Percentiles rank a stretch among this genome's conserved stretches.
Conservation (phyloP, 2,888 invertebrate genomes). For the Chirona hameri region DNA sequence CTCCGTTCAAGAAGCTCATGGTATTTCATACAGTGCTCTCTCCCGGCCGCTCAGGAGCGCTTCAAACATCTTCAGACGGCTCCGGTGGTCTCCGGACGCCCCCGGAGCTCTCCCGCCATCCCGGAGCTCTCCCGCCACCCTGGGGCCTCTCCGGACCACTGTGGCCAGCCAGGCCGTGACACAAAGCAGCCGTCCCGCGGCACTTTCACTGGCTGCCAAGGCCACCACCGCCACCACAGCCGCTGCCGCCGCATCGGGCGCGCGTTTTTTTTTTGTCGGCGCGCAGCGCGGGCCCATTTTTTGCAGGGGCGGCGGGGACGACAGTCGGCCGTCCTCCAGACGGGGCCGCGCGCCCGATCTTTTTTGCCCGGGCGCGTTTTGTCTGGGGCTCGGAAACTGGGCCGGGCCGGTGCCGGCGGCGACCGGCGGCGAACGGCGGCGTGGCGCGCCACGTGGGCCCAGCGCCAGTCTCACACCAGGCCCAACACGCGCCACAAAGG, state of each 20-base stretch:
- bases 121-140: no score
- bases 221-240: neutral
- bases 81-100: no score
- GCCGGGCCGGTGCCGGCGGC: neutral
- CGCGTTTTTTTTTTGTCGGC: neutral
- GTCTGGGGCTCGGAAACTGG: neutral
- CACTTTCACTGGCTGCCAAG: constrained; percentile 23
- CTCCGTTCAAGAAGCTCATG: no score
- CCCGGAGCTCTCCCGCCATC: no score
- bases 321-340: neutral
- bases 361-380: no score
- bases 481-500: neutral
- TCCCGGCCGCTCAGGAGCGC: no score
- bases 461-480: no score
- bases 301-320: neutral
- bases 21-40: no score
- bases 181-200: neutral
- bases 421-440: no score
- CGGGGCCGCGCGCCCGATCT: no score
- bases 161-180: neutral
- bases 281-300: neutral
- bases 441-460: neutral
- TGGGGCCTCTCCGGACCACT: neutral
- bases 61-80: no score
- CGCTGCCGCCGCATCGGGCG: neutral